Conservation (phyloP, 2,113 vertebrate species). For the Oncorhynchus gorbuscha region DNA sequence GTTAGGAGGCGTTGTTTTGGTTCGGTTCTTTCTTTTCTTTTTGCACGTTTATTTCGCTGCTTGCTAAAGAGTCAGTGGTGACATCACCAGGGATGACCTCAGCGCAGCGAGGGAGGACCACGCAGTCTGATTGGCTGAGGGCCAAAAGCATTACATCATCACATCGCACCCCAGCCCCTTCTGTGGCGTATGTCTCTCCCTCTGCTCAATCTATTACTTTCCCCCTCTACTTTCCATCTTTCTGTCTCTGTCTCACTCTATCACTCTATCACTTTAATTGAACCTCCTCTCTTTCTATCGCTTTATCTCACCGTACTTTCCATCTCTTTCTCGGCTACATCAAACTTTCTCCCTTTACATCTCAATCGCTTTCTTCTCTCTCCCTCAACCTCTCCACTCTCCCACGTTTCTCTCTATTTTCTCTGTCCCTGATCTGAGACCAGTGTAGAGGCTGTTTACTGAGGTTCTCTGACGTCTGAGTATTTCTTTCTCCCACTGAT, state of each 20-base stretch:
- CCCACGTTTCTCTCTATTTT: no score
- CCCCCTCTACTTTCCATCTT: constrained; percentile 7
- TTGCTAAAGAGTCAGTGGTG: constrained; percentile 85
- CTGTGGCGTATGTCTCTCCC: constrained; percentile 43
- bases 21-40: constrained; percentile 42
- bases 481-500: constrained; percentile 10
- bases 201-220: constrained; percentile 8
- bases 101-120: constrained; percentile 58
- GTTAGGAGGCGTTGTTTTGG: constrained; percentile 72
- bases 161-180: constrained; percentile 65
- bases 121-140: constrained; percentile 43
- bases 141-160: constrained; percentile 87
- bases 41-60: constrained; percentile 66
- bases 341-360: neutral
- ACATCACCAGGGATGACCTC: constrained; percentile 86
- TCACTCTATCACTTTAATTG: neutral
- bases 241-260: constrained; percentile 9
- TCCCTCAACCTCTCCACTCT: neutral
- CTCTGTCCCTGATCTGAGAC: neutral
- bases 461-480: neutral
- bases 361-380: neutral
- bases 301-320: constrained; percentile 23
- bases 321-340: neutral
- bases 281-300: neutral
- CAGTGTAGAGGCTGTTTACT: neutral